Percentiles rank a stretch among this genome's conserved stretches.
Evolutionary conservation across 2,888 invertebrate genomes (phyloP).

Genomic region (Catocala nupta): DNA sequence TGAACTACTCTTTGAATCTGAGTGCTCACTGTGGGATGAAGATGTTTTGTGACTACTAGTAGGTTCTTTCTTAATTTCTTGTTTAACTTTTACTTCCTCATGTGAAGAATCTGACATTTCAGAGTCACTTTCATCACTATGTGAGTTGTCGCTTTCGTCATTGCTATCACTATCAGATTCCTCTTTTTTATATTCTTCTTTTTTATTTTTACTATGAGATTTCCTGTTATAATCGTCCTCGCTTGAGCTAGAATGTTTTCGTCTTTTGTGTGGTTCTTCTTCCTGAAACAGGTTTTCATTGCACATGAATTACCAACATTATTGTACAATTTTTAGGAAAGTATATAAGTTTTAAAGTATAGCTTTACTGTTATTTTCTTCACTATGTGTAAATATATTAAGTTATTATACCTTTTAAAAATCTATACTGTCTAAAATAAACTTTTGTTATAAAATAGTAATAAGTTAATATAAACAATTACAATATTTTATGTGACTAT

Average conservation of each 20-base stretch:
- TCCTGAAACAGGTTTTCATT: constrained; percentile 62
- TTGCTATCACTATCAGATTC: constrained; percentile 58
- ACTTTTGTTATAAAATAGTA: too few relatives aligned
- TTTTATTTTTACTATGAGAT: constrained; percentile 55
- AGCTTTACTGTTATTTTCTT: too few relatives aligned
- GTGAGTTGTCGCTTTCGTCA: constrained; percentile 52
- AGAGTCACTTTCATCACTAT: constrained; percentile 57
- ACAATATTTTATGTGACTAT: too few relatives aligned
- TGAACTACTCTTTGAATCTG: constrained; percentile 61
- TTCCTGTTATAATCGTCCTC: constrained; percentile 65
- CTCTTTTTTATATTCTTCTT: constrained; percentile 64
- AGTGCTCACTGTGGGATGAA: constrained; percentile 57
- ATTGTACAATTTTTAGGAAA: too few relatives aligned
- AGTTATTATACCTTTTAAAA: too few relatives aligned
- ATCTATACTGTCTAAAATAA: too few relatives aligned
- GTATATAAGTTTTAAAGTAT: too few relatives aligned
- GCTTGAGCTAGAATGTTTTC: constrained; percentile 67
- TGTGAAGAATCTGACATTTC: constrained; percentile 69
- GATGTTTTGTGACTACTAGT: constrained; percentile 60
- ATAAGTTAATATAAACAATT: too few relatives aligned
- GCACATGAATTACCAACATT: not conserved
- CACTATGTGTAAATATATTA: too few relatives aligned
- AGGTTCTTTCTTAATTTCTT: constrained; percentile 68
- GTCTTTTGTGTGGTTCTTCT: constrained; percentile 70
- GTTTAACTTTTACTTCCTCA: constrained; percentile 65